These are phyloP conservation scores for Scortum barcoo DNA, from an alignment of 2,113 vertebrate genomes.

Conservation along the genomic window DNA sequence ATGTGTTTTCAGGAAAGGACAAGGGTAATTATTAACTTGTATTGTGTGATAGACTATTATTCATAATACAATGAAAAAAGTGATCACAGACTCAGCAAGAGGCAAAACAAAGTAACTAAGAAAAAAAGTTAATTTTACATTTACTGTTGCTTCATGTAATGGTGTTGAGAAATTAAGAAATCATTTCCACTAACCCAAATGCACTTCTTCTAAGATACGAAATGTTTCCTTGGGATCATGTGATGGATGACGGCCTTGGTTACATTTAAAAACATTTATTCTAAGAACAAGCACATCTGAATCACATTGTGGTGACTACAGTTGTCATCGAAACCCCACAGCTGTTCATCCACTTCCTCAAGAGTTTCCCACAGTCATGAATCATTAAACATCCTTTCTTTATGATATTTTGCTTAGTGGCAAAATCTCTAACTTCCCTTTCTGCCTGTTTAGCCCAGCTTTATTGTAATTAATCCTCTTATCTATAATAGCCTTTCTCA, in stretches of 20 bases:
- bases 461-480: constrained; percentile 48
- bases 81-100: neutral
- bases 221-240: neutral
- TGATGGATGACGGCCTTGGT: neutral
- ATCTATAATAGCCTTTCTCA: constrained; percentile 32
- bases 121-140: neutral
- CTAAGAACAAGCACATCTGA: neutral
- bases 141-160: neutral
- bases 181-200: neutral
- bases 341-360: constrained; percentile 32
- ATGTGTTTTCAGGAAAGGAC: neutral
- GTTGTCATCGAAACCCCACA: neutral
- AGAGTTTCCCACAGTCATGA: constrained; percentile 6
- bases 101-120: neutral
- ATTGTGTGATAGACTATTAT: neutral
- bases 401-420: constrained; percentile 4
- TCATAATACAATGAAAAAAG: neutral
- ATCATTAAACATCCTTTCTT: constrained; percentile 12
- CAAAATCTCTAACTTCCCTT: constrained; percentile 32
- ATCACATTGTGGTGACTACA: neutral
- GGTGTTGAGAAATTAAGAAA: neutral
- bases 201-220: neutral
- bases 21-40: neutral
- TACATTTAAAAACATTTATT: neutral
- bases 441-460: neutral